Conservation (phyloP, 2,888 invertebrate genomes). For the Stenichneumon culpator region DNA sequence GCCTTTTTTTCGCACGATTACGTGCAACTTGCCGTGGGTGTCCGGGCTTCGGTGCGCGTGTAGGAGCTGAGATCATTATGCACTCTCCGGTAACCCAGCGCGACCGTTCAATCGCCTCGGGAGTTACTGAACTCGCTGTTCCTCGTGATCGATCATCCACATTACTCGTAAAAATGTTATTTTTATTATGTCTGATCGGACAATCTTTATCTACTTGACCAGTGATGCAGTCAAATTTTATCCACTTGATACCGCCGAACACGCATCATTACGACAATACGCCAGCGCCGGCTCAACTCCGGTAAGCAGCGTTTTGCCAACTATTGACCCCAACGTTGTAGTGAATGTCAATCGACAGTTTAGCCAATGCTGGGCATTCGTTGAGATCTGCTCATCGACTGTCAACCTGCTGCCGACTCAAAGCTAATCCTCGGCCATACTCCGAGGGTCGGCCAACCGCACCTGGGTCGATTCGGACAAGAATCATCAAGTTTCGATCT, state of each 20-base stretch:
- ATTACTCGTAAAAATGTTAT: conserved; percentile 18
- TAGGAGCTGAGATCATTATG: conserved; percentile 35
- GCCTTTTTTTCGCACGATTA: conserved; percentile 46
- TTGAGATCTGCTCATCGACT: too few species aligned
- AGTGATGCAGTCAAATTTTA: background rate
- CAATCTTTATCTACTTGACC: background rate
- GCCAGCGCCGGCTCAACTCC: too few species aligned
- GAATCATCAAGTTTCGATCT: background rate
- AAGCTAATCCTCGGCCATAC: too few species aligned
- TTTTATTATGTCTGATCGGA: background rate
- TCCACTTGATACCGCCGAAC: background rate
- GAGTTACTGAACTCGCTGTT: conserved; percentile 37
- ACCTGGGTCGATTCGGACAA: background rate
- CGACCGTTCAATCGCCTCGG: conserved; percentile 24
- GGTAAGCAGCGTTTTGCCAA: too few species aligned
- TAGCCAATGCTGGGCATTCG: too few species aligned
- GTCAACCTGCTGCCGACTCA: too few species aligned
- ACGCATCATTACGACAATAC: too few species aligned
- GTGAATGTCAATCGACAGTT: too few species aligned
- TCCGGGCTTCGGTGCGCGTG: conserved; percentile 6
- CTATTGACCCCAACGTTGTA: too few species aligned
- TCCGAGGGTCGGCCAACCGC: too few species aligned
- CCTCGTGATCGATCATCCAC: conserved; percentile 17
- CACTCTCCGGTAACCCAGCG: conserved; percentile 6
- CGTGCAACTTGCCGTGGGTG: conserved; percentile 44